Conservation (phyloP, 2,797 vertebrate species). For the Onychomys arenicola region DNA sequence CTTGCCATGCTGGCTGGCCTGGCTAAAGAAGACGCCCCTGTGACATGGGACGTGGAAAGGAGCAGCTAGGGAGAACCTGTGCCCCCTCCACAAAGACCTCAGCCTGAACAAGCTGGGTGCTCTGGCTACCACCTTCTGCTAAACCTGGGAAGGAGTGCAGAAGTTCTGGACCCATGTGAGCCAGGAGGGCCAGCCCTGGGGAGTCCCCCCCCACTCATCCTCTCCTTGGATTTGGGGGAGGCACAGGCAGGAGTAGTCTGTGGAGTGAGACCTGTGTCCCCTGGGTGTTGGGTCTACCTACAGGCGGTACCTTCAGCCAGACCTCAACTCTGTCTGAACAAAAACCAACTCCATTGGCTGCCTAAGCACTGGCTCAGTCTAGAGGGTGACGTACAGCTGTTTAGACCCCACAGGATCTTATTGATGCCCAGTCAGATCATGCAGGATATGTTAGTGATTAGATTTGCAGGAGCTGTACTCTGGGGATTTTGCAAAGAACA, state of each 20-base stretch:
- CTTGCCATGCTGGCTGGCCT: rapidly evolving
- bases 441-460: background rate
- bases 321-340: background rate
- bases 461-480: background rate
- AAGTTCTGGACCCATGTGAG: background rate
- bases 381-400: background rate
- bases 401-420: background rate
- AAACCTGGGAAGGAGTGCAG: rapidly evolving
- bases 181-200: rapidly evolving
- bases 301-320: background rate
- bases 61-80: background rate
- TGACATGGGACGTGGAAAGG: background rate
- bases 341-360: background rate
- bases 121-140: background rate
- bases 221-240: rapidly evolving
- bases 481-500: background rate
- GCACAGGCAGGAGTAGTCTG: rapidly evolving
- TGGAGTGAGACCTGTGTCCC: rapidly evolving
- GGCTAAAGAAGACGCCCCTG: background rate
- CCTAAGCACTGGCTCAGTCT: background rate
- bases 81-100: background rate
- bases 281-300: rapidly evolving
- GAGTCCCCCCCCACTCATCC: rapidly evolving
- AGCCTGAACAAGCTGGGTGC: rapidly evolving
- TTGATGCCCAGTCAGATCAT: background rate